phyloP scores from a whole-genome alignment of 2,113 vertebrate genomes.

The Scytalopus superciliaris region DNA sequence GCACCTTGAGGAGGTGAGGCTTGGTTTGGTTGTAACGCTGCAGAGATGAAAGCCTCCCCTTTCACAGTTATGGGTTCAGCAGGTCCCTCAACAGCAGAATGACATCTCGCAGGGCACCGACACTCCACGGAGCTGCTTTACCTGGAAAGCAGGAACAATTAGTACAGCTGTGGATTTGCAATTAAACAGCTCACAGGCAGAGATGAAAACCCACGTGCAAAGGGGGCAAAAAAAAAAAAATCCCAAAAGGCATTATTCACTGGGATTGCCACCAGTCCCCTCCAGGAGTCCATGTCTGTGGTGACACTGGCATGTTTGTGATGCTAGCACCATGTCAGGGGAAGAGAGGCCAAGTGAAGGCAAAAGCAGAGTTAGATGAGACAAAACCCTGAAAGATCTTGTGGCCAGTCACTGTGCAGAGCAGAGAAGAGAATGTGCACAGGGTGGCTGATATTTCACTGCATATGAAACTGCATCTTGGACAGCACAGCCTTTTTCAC shows the following conservation, averaged over 20 bases:
- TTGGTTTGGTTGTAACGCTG: constrained; percentile 3
- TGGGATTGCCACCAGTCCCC: not conserved
- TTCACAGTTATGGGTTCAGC: constrained; percentile 40
- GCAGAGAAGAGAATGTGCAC: not conserved
- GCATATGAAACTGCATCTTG: not conserved
- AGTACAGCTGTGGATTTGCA: not conserved
- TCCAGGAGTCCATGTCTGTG: not conserved
- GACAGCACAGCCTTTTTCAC: not conserved
- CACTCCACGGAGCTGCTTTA: constrained; percentile 4
- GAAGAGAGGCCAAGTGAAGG: not conserved
- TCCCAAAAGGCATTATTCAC: not conserved
- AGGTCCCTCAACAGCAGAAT: constrained; percentile 40
- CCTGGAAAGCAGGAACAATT: constrained; percentile 61
- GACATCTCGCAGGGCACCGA: not conserved
- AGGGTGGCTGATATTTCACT: not conserved
- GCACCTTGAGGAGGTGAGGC: constrained; percentile 18
- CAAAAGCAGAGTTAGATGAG: not conserved
- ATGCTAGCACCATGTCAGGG: not conserved
- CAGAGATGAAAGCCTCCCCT: constrained; percentile 25
- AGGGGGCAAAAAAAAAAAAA: not conserved
- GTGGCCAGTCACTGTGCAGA: not conserved
- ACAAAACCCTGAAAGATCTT: not conserved
- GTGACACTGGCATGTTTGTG: not conserved
- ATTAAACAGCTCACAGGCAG: not conserved
- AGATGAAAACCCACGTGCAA: not conserved